A percentile compares a stretch with the other conserved stretches of the same genome.
Conservation (phyloP, 2,888 invertebrate genomes). For the Lithophane socia region DNA sequence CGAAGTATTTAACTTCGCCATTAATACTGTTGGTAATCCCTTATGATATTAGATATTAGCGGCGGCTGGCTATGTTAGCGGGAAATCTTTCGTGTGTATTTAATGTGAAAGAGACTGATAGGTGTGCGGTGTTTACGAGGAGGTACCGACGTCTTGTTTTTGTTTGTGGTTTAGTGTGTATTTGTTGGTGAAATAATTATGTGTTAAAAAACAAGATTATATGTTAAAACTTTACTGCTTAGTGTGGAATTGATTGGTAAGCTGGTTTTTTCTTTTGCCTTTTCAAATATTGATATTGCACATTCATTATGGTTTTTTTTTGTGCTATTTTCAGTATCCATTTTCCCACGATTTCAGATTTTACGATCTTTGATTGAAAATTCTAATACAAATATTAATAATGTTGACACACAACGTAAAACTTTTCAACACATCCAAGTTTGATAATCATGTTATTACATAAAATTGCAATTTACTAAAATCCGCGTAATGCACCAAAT, state of each 20-base stretch:
- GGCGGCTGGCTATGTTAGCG: neutral
- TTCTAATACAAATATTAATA: neutral
- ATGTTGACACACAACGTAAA: neutral
- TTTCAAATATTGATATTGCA: too few relatives aligned
- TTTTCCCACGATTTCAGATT: too few relatives aligned
- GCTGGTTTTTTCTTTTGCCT: too few relatives aligned
- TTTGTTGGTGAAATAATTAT: neutral
- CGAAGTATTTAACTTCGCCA: constrained; percentile 59
- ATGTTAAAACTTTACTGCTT: neutral
- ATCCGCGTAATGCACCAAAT: neutral
- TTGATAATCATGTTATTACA: neutral
- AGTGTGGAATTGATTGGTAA: too few relatives aligned
- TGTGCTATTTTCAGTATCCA: too few relatives aligned
- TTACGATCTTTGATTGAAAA: neutral
- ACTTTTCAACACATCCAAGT: neutral
- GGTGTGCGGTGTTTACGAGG: neutral
- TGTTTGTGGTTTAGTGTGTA: constrained; percentile 2
- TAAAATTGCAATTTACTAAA: constrained; percentile 1
- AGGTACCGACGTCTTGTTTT: neutral
- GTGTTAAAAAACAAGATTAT: neutral
- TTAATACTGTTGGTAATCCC: constrained; percentile 59
- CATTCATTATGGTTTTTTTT: too few relatives aligned
- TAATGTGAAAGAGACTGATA: neutral
- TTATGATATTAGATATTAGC: constrained; percentile 57
- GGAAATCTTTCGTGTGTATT: constrained; percentile 19